Evolutionary conservation across 2,888 invertebrate species (phyloP).

Genomic region (Drosophila buzzatii): DNA sequence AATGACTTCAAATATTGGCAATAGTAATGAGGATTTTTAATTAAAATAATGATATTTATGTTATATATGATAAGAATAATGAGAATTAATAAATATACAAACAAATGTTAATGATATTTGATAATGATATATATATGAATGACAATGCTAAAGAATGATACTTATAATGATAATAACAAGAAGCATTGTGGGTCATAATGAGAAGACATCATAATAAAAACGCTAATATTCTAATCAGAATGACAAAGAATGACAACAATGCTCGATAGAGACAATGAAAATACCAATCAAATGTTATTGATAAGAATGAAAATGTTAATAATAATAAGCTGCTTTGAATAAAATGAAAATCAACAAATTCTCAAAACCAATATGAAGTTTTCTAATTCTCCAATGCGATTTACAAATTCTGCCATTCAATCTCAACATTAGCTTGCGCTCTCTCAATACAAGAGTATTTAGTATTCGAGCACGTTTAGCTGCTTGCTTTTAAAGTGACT

Average conservation of each 20-base stretch:
- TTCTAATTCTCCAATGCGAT: not conserved
- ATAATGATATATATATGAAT: too few relatives aligned
- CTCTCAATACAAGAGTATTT: conserved; percentile 31
- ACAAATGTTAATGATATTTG: not conserved
- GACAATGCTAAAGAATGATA: not conserved
- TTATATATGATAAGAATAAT: not conserved
- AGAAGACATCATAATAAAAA: not conserved
- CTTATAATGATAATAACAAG: not conserved
- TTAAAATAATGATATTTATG: not conserved
- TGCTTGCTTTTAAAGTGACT: conserved; percentile 55
- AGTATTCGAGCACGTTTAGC: conserved; percentile 16
- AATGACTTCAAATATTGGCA: not conserved
- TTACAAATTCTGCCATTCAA: not conserved
- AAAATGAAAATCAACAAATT: too few relatives aligned
- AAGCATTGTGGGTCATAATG: not conserved
- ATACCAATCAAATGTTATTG: not conserved
- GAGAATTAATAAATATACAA: not conserved
- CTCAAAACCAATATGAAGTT: not conserved
- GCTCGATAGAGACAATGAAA: not conserved
- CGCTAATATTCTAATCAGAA: not conserved
- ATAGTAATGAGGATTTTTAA: not conserved
- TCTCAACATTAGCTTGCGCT: not conserved
- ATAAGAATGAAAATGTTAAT: not conserved
- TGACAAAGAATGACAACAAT: not conserved
- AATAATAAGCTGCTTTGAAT: too few relatives aligned